These are phyloP conservation scores for Lethenteron reissneri DNA, from an alignment of 2,113 vertebrate species.

Conservation along the genomic window DNA sequence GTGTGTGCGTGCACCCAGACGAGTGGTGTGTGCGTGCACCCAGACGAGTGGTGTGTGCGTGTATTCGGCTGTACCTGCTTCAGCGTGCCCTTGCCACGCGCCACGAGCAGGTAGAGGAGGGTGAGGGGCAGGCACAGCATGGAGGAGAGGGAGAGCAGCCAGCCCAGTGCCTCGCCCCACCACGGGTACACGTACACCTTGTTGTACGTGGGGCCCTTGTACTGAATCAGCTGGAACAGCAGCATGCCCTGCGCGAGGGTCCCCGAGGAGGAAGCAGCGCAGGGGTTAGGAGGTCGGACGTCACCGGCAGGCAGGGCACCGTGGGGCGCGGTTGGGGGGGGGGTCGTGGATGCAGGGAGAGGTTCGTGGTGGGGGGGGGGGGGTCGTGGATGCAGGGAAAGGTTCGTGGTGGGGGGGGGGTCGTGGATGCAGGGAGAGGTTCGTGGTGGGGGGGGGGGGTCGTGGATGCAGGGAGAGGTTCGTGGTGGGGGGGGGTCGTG, in stretches of 20 bases:
- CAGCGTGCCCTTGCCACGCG: not conserved
- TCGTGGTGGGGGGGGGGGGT: no score
- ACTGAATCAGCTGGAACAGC: not conserved
- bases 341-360: no score
- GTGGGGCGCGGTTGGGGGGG: not conserved
- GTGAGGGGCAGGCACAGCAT: constrained; percentile 4
- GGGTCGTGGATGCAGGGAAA: no score
- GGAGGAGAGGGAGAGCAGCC: not conserved
- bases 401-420: no score
- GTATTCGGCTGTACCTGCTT: not conserved
- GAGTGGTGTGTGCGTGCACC: no score
- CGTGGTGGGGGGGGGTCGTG: no score
- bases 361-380: no score
- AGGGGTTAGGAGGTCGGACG: not conserved
- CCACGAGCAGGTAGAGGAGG: not conserved
- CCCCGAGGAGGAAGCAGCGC: not conserved
- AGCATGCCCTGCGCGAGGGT: not conserved
- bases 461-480: no score
- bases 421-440: no score
- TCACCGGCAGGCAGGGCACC: not conserved
- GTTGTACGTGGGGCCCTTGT: not conserved
- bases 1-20: no score
- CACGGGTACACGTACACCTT: not conserved
- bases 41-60: no score
- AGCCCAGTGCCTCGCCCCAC: constrained; percentile 5